Evolutionary conservation across 1,140 invertebrate genomes (phyloP).

Genomic region (Brachionus rubens): DNA sequence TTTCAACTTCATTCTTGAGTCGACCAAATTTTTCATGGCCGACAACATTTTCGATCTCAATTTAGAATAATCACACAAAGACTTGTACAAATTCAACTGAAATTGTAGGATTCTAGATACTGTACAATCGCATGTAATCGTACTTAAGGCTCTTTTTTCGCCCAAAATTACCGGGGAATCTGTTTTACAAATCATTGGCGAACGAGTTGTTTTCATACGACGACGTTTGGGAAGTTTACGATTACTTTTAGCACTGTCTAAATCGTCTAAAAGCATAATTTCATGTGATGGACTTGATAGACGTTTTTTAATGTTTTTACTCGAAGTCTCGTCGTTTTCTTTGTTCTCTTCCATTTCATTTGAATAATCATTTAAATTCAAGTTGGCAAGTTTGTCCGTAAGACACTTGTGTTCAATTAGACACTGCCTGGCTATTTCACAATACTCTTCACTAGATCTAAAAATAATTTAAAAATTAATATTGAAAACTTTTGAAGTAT

Average conservation of each 20-base stretch:
- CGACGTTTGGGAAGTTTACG: neutral
- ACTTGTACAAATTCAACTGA: constrained; percentile 8
- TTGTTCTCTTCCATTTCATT: constrained; percentile 1
- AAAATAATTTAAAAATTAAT: too few relatives aligned
- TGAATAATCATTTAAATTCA: neutral
- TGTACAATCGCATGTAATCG: neutral
- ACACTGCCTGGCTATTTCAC: neutral
- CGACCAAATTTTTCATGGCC: neutral
- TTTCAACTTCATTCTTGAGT: constrained; percentile 9
- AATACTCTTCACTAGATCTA: constrained; percentile 26
- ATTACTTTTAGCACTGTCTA: neutral
- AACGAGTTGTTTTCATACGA: neutral
- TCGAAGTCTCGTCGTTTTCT: neutral
- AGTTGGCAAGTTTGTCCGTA: neutral
- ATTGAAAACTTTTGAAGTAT: neutral
- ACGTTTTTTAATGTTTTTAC: neutral
- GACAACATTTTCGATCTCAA: constrained; percentile 6
- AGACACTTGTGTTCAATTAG: neutral
- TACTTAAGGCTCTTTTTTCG: neutral
- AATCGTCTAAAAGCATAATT: neutral
- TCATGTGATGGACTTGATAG: constrained; percentile 2
- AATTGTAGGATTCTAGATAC: constrained; percentile 17
- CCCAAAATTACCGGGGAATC: neutral
- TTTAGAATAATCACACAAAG: neutral
- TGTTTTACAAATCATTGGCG: neutral